Evolutionary conservation across 2,113 vertebrate genomes (phyloP).

Genomic region (Ovibos moschatus): DNA sequence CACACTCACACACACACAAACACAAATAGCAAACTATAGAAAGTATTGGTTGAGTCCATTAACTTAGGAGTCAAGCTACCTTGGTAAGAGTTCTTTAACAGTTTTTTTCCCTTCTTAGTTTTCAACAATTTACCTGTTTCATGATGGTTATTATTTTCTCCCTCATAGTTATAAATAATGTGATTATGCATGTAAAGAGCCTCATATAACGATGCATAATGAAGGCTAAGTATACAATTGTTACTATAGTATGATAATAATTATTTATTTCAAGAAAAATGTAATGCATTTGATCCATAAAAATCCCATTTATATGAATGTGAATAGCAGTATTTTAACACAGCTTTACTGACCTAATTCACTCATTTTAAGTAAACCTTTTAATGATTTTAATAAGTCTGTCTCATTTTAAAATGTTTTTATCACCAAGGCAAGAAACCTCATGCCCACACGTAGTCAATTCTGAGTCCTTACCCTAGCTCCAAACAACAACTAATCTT

Average conservation of each 20-base stretch:
- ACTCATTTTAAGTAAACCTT: background rate
- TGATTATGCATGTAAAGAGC: background rate
- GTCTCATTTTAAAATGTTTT: background rate
- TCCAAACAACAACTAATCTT: background rate
- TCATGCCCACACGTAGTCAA: background rate
- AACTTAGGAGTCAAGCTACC: background rate
- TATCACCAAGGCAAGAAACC: background rate
- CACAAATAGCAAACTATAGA: background rate
- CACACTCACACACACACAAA: background rate
- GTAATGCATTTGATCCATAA: background rate
- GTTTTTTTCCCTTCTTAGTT: background rate
- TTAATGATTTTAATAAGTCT: background rate
- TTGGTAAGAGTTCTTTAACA: background rate
- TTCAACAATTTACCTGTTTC: background rate
- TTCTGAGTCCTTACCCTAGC: background rate
- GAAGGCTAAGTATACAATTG: background rate
- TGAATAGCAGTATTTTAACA: background rate
- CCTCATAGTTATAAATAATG: background rate
- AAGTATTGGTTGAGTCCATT: background rate
- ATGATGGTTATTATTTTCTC: background rate
- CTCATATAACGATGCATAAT: background rate
- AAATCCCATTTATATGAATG: background rate
- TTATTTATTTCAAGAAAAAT: background rate
- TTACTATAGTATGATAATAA: background rate
- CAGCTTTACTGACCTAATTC: background rate